Evolutionary conservation across 2,888 invertebrate genomes (phyloP), one percentile per base, ranked within the genome.

Genomic region (Seira sanloemensis): DNA sequence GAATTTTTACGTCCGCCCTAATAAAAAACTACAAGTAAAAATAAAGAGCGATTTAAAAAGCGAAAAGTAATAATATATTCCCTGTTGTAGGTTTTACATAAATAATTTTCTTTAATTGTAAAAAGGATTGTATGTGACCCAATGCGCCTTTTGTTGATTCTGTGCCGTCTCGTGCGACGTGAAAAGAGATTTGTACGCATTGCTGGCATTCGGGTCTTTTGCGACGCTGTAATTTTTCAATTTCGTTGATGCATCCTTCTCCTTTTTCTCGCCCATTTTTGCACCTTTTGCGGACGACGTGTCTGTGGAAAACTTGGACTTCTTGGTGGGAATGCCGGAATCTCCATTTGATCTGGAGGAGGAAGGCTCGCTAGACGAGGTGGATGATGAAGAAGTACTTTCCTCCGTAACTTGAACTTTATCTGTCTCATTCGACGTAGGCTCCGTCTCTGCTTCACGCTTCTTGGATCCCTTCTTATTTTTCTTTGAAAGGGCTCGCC

Each of bases 121-220:
- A 91, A 97, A 97, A 72, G 99, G 99, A 93, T 99, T 99, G 90
- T 97, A 98, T 0, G 99, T 99, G 78, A 99, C 95, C 99, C 99
- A 99, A 91, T 99, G 98, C 0, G 97, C 97, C 89, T 96, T 94
- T 66, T 94, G 93, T 91, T 98, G 97, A 75, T 95, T 94, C 90
- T 96, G 93, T 78, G 98, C 98, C 77, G 94, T 95, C 90, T 95
- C 94, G 90, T 97, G 97, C 7, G 96, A 94, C 0, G 98, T 99
- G 90, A 99, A 99, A 74, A 99, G 91, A 1, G 98, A 98, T 91
- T 99, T 99, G 91, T 96, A 97, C 0, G 97, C 97, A 91, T 96
- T 95, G 84, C 96, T 95, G 2, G 95, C 95, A 89, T 95, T 96
- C 0, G 97, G 97, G 92, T 99, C 98, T 83, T 96, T 94, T 0